Conservation (phyloP, 2,797 vertebrate species). For the Gobionotothen gibberifrons region DNA sequence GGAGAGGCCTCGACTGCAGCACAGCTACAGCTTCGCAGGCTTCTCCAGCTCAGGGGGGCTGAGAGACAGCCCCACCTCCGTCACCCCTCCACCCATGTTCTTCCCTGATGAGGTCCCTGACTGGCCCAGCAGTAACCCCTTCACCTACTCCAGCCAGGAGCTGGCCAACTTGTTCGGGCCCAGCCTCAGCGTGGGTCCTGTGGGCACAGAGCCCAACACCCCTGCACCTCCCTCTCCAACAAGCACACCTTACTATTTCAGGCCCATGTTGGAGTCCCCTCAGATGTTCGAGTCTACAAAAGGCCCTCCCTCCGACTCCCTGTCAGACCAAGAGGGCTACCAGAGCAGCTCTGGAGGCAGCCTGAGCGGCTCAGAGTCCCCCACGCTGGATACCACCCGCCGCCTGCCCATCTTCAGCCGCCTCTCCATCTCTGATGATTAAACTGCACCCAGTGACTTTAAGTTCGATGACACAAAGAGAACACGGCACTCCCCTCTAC, state of each 20-base stretch:
- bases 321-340: constrained; percentile 98
- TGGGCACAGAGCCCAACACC: constrained; percentile 83
- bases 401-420: constrained; percentile 99
- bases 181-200: constrained; percentile 84
- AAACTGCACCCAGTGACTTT: constrained; percentile 73
- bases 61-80: constrained; percentile 96
- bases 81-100: constrained; percentile 95
- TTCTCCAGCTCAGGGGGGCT: constrained; percentile 91
- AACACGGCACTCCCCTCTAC: constrained; percentile 80
- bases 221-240: constrained; percentile 84
- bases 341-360: constrained; percentile 97
- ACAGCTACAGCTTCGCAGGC: constrained; percentile 98
- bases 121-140: constrained; percentile 94
- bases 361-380: constrained; percentile 95
- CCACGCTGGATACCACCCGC: constrained; percentile 93
- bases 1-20: constrained; percentile 93
- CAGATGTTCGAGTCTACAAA: constrained; percentile 92
- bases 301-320: constrained; percentile 93
- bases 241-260: constrained; percentile 90
- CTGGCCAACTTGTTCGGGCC: constrained; percentile 94
- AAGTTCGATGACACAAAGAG: constrained; percentile 69
- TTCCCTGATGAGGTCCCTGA: constrained; percentile 92
- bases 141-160: constrained; percentile 99
- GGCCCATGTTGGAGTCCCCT: constrained; percentile 94
- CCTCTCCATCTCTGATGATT: constrained; percentile 98